Conservation (phyloP, 1,140 invertebrate species). For the Thrips palmi region DNA sequence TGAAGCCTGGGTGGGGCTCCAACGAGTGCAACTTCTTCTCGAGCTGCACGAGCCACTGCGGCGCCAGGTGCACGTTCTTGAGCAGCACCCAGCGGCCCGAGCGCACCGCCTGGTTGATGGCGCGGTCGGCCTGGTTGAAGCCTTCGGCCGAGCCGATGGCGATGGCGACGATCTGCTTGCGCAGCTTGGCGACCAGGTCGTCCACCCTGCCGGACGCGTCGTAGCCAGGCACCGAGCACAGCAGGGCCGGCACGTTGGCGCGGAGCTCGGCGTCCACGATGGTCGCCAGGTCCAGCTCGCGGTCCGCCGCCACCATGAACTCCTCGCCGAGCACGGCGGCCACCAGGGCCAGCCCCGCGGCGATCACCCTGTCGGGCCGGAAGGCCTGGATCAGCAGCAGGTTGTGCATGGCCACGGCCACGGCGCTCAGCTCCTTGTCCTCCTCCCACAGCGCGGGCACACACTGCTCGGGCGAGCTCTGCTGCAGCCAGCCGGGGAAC, state of each 20-base stretch:
- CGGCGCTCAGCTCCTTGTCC: slow-evolving; percentile 51
- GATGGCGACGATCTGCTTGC: slow-evolving; percentile 88
- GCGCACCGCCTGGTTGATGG: slow-evolving; percentile 93
- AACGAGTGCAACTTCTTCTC: slow-evolving; percentile 97
- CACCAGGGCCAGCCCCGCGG: slow-evolving; percentile 75
- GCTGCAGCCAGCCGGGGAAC: slow-evolving; percentile 73
- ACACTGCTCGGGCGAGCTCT: slow-evolving; percentile 74
- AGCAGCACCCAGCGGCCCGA: slow-evolving; percentile 95
- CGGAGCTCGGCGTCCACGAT: slow-evolving; percentile 86
- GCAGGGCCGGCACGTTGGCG: slow-evolving; percentile 75
- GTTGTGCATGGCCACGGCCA: slow-evolving; percentile 69
- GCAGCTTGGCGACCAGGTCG: slow-evolving; percentile 86
- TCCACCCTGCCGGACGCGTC: slow-evolving; percentile 95
- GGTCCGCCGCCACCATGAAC: slow-evolving; percentile 82
- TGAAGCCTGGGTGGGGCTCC: slow-evolving; percentile 81
- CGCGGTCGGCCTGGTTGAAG: slow-evolving; percentile 93
- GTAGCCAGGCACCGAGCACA: slow-evolving; percentile 95
- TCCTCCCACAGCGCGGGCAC: slow-evolving; percentile 86
- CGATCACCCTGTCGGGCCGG: slow-evolving; percentile 83
- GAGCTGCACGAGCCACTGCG: slow-evolving; percentile 94
- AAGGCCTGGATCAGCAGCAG: slow-evolving; percentile 86
- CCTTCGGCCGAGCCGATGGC: slow-evolving; percentile 99
- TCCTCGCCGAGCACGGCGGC: slow-evolving; percentile 63
- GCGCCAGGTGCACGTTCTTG: slow-evolving; percentile 98
- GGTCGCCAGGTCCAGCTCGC: slow-evolving; percentile 71